Percentiles rank a stretch among this genome's conserved stretches.
Evolutionary conservation across 2,113 vertebrate species (phyloP).

Genomic region (Thermophis baileyi): DNA sequence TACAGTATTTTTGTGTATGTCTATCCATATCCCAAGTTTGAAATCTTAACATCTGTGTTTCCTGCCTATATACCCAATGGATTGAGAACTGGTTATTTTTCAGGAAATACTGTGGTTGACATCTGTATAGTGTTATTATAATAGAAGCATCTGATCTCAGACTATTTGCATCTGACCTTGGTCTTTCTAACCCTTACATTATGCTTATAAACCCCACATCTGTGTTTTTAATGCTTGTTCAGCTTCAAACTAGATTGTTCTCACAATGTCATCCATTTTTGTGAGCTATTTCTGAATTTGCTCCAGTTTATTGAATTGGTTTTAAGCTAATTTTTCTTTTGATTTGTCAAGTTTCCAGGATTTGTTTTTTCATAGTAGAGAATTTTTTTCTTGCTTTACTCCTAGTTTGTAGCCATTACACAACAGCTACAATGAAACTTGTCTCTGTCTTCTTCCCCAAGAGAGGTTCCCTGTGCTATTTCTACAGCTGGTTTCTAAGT

Average conservation of each 20-base stretch:
- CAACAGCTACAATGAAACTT: background rate
- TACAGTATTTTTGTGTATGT: background rate
- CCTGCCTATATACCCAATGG: background rate
- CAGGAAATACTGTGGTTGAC: background rate
- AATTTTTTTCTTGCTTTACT: background rate
- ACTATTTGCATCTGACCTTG: background rate
- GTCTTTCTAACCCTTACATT: background rate
- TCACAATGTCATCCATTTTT: background rate
- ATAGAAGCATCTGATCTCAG: background rate
- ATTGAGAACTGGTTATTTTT: background rate
- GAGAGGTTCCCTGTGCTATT: background rate
- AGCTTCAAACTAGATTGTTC: background rate
- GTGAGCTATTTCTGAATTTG: background rate
- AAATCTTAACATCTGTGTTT: background rate
- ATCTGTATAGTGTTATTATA: background rate
- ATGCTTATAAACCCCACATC: background rate
- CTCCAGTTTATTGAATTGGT: background rate
- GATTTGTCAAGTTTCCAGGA: background rate
- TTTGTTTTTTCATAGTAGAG: background rate
- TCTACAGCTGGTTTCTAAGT: background rate
- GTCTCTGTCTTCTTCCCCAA: background rate
- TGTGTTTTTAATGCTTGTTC: background rate
- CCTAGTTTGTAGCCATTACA: background rate
- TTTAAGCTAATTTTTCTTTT: background rate
- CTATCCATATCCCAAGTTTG: background rate